Evolutionary conservation across 2,888 invertebrate genomes (phyloP), one percentile per base, ranked within the genome.

Genomic region (Protonemura montana): DNA sequence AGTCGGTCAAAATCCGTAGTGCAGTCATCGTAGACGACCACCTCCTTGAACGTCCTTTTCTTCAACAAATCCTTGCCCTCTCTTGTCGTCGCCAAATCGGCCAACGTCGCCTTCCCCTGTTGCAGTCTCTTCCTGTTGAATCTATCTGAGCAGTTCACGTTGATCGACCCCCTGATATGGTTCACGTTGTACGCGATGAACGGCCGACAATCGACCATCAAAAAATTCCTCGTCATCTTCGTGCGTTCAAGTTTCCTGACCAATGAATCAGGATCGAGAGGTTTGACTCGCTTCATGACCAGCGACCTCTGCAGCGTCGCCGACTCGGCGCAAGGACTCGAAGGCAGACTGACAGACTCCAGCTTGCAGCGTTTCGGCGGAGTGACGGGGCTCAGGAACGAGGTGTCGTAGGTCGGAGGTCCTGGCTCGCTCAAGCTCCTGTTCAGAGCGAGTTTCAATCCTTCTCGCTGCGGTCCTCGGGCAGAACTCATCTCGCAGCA

Each of bases 81-180:
- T 85, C 93, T 91, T 6, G 94, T 93, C 29, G 94, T 93, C 35
- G 95, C 94, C 88, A 95, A 91, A 90, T 95, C 95, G 85, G 94
- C 93, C 28, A 95, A 90, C 1, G 93, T 93, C 13, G 94, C 94
- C 89, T 94, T 94, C 16, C 95, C 95, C 89, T 94, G 93, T 89
- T 94, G 94, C 88, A 95, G 91, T 35, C 95, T 91, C 88, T 94
- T 92, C 87, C 95, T 92, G 90, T 94, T 95, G 90, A 95, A 94
- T 82, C 95, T 92, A 90, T 95, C 95, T 59, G 94, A 93, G 90
- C 95, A 95, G 90, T 95, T 95, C 88, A 95, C 93, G 91, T 95
- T 95, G 89, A 95, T 93, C 29, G 95, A 94, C 76, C 95, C 95
- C 87, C 92, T 92, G 88, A 95, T 94, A 91, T 95, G 95, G 90